phyloP scores from a whole-genome alignment of 2,113 vertebrate species.

The Scortum barcoo region DNA sequence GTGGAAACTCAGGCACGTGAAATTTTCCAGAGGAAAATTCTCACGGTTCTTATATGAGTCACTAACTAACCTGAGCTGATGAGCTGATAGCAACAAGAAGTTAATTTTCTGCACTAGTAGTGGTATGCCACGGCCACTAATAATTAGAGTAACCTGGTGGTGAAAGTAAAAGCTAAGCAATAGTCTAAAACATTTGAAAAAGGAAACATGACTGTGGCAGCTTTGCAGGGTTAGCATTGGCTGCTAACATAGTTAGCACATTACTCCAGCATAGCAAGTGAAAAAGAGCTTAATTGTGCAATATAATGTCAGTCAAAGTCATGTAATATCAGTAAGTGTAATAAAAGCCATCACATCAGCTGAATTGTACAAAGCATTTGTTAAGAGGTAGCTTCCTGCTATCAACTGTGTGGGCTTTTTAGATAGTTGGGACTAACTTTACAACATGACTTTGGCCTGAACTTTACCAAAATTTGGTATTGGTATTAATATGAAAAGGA shows the following conservation, averaged over 20 bases:
- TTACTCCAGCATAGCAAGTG: background rate
- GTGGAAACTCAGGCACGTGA: background rate
- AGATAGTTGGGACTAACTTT: background rate
- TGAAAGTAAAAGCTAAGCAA: background rate
- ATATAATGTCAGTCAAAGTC: background rate
- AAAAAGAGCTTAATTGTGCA: background rate
- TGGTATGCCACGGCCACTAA: background rate
- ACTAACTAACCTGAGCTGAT: background rate
- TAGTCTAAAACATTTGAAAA: background rate
- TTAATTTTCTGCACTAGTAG: background rate
- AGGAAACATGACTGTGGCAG: background rate
- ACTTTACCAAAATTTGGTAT: background rate
- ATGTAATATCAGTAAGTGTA: too few species aligned
- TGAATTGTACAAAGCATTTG: background rate
- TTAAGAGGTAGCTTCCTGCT: slow-evolving; percentile 30
- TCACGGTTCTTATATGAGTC: background rate
- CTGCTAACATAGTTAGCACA: background rate
- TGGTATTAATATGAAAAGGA: background rate
- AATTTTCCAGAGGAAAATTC: background rate
- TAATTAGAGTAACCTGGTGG: background rate
- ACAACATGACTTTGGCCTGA: background rate
- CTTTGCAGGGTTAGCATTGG: background rate
- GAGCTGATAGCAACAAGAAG: slow-evolving; percentile 2
- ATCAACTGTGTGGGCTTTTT: background rate
- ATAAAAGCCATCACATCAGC: background rate